A percentile compares a stretch with the other conserved stretches of the same genome.
These are phyloP conservation scores for Peucedramus taeniatus DNA, from an alignment of 2,113 vertebrate genomes.

Conservation along the genomic window DNA sequence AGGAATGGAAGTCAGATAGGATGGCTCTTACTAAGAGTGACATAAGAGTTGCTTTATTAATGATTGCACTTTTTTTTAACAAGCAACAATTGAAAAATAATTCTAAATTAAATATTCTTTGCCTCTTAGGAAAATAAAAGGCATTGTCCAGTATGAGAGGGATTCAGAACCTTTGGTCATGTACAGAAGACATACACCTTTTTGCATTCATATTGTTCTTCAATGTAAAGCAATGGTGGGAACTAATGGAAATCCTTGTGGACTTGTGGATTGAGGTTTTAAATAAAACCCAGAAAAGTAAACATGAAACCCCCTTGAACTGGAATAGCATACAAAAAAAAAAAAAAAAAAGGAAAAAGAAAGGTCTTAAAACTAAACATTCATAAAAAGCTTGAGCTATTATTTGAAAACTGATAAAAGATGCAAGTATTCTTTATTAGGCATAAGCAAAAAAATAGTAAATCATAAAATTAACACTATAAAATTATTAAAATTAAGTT, in stretches of 20 bases:
- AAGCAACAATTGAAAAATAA: neutral
- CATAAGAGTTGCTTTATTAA: neutral
- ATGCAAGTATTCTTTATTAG: neutral
- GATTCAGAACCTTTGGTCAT: neutral
- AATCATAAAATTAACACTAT: neutral
- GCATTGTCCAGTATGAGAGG: neutral
- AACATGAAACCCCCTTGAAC: neutral
- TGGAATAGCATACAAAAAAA: neutral
- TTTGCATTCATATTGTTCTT: neutral
- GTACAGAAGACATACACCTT: neutral
- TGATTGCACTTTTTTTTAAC: neutral
- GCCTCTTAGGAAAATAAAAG: neutral
- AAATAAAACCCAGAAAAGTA: neutral
- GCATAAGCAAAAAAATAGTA: neutral
- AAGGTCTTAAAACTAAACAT: neutral
- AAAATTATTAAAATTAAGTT: neutral
- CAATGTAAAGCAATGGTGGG: accelerated
- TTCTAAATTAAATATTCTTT: neutral
- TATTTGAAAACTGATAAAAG: neutral
- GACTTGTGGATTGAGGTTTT: neutral
- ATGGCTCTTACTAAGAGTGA: neutral
- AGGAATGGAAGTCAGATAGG: neutral
- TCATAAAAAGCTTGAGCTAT: neutral
- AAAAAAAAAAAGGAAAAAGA: neutral
- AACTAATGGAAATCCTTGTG: neutral